phyloP scores from a whole-genome alignment of 2,797 vertebrate species.

The Menidia menidia region DNA sequence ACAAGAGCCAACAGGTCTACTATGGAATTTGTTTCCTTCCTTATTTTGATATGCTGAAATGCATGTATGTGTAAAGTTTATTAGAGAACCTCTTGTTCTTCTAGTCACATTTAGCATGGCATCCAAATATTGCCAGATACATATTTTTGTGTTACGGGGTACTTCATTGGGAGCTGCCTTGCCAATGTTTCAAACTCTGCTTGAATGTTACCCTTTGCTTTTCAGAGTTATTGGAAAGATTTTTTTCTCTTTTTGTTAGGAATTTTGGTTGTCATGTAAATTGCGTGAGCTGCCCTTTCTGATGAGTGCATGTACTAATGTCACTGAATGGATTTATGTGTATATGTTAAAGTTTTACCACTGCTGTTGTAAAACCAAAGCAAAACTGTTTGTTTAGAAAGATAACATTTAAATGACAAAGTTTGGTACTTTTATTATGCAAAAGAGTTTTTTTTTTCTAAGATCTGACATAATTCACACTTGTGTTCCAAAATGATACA shows the following conservation, averaged over 20 bases:
- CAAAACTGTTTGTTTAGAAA: conserved; percentile 47
- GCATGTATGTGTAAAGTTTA: conserved; percentile 63
- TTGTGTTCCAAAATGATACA: conserved; percentile 35
- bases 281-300: conserved; percentile 33
- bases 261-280: conserved; percentile 47
- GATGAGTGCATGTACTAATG: conserved; percentile 49
- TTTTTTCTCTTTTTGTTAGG: conserved; percentile 8
- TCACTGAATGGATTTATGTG: conserved; percentile 75
- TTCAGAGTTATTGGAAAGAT: conserved; percentile 40
- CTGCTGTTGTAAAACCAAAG: conserved; percentile 68
- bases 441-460: conserved; percentile 59
- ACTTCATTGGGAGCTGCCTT: conserved; percentile 52
- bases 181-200: conserved; percentile 57
- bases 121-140: conserved; percentile 49
- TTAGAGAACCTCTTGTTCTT: conserved; percentile 74
- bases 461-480: conserved; percentile 39
- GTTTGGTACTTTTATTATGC: conserved; percentile 42
- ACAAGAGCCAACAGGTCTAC: conserved; percentile 44
- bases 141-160: conserved; percentile 64
- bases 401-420: conserved; percentile 36
- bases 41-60: conserved; percentile 39
- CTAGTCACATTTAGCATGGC: conserved; percentile 63
- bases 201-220: conserved; percentile 40
- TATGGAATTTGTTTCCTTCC: conserved; percentile 15
- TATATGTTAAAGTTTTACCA: conserved; percentile 60